Conservation (phyloP, 2,888 invertebrate species). For the Trilocha varians region DNA sequence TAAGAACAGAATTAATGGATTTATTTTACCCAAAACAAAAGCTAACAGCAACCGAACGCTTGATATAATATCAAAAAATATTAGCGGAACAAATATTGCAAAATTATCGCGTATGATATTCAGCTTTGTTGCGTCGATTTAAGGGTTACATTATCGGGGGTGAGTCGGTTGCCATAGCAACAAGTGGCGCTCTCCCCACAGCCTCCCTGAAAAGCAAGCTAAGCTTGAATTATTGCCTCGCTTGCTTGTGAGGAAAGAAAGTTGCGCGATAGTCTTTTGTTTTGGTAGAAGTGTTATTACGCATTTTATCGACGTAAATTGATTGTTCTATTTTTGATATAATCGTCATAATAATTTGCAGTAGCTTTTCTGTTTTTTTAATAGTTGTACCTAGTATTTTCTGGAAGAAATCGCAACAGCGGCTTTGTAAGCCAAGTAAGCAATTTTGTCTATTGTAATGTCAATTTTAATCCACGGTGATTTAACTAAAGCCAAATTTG, state of each 20-base stretch:
- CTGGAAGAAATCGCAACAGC: too few species aligned
- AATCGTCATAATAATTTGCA: too few species aligned
- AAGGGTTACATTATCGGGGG: constrained; percentile 2
- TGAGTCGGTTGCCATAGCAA: constrained; percentile 44
- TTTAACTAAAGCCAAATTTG: too few species aligned
- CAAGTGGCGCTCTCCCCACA: constrained; percentile 39
- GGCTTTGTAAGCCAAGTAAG: too few species aligned
- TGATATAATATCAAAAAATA: constrained; percentile 26
- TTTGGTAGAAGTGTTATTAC: background rate
- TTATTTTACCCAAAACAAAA: background rate
- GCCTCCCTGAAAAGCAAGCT: constrained; percentile 27
- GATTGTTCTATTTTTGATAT: too few species aligned
- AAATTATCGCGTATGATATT: constrained; percentile 2
- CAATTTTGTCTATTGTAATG: too few species aligned
- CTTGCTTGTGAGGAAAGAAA: constrained; percentile 20
- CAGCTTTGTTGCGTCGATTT: constrained; percentile 2
- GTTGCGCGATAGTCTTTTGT: constrained; percentile 14
- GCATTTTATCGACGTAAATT: too few species aligned
- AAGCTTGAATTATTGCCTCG: constrained; percentile 49
- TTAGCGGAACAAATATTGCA: constrained; percentile 16
- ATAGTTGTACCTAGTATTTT: too few species aligned
- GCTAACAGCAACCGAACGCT: constrained; percentile 9
- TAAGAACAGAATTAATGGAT: background rate
- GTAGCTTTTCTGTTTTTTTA: too few species aligned
- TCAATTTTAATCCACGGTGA: too few species aligned